Evolutionary conservation across 2,888 invertebrate genomes (phyloP).

Genomic region (Cheilosia grossa): DNA sequence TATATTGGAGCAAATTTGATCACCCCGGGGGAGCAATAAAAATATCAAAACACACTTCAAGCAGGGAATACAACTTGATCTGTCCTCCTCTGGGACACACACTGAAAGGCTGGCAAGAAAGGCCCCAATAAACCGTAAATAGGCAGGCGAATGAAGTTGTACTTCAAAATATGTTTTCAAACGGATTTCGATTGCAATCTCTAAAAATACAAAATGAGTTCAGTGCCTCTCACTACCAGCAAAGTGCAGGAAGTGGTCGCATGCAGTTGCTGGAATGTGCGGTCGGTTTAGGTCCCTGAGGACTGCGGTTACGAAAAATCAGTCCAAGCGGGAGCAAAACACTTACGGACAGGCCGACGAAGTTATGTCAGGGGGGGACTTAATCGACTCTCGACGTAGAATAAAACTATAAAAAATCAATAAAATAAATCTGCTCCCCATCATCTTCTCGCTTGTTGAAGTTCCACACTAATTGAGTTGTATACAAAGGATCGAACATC

Average conservation of each 20-base stretch:
- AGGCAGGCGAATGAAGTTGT: conserved; percentile 40
- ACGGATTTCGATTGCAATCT: conserved; percentile 44
- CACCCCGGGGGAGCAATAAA: conserved; percentile 65
- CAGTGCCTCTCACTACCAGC: background rate
- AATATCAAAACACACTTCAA: conserved; percentile 49
- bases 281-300: too few relatives aligned
- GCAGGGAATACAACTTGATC: conserved; percentile 39
- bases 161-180: conserved; percentile 12
- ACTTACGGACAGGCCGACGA: too few relatives aligned
- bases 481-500: too few relatives aligned
- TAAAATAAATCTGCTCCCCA: too few relatives aligned
- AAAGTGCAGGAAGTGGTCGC: conserved; percentile 1
- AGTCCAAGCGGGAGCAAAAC: too few relatives aligned
- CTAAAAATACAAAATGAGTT: conserved; percentile 14
- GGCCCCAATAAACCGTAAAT: conserved; percentile 45
- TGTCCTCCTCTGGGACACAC: conserved; percentile 10
- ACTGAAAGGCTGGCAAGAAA: background rate
- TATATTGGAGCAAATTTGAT: conserved; percentile 49
- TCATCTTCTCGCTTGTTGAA: too few relatives aligned
- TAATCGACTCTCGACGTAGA: too few relatives aligned
- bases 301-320: too few relatives aligned
- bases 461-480: too few relatives aligned
- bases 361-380: too few relatives aligned
- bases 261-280: background rate
- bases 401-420: too few relatives aligned